Base-by-base conservation (phyloP, 2,888 invertebrate genomes). In the Papilio protenor region DNA sequence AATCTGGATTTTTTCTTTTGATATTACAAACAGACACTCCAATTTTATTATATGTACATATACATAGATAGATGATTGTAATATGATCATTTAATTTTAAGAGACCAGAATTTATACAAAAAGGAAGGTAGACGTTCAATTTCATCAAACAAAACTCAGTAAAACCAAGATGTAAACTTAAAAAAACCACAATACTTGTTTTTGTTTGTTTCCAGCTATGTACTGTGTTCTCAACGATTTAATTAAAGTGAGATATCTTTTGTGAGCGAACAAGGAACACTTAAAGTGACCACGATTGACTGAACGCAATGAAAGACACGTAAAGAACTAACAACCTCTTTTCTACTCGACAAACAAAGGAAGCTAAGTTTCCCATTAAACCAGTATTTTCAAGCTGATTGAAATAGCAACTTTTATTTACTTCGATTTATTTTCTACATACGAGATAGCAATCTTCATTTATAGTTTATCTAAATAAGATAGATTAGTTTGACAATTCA, bases 221-320 rank as follows among this genome's bases (percentile, higher is more conserved):
- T 33, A 33, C 16, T 66, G 66, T 21, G 66, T 69, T 69, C n/a
- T 61, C 33, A 55, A 18, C 33, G 52, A 72, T 72, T 72, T 72
- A 72, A 55, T 72, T 72, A 72, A 72, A 72, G 72, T 72, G 52
- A 33, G 52, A 33, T 3, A 72, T 72, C 72, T 55, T 72, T 72
- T 72, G 55, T 72, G 33, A 27, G 52, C n/a, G 66, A 12, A 45
- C 66, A 69, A 55, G 72, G 55, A 52, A 55, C 55, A 55, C 27
- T 72, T 55, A 33, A 55, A 27, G 52, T 71, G 52, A 72, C 72
- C 33, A 72, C 72, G 72, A 52, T 72, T 55, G 72, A 55, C n/a
- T 72, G 52, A 33, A 55, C 55, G 52, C n/a, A 72, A 72, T 72
- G 52, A 72, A 72, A 72, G 49, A 49, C 33, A 55, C 52, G 72